Conservation (phyloP, 2,888 invertebrate species). For the Drosophila mulleri region DNA sequence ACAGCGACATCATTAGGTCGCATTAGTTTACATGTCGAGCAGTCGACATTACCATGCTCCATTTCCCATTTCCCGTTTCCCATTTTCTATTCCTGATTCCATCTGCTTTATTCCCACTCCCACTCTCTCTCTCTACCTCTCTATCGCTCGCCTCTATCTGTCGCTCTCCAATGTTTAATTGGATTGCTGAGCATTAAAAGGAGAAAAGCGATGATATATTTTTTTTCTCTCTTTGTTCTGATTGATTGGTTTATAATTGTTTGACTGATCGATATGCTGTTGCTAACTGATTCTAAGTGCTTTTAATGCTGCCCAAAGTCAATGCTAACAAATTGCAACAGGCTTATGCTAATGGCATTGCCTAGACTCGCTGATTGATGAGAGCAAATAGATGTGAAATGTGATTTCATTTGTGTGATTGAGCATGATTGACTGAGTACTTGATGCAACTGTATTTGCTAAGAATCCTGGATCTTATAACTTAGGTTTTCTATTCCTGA, state of each 20-base stretch:
- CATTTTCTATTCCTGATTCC: neutral
- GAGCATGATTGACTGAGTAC: neutral
- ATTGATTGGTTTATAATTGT: slow-evolving; percentile 49
- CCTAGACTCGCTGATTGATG: slow-evolving; percentile 6
- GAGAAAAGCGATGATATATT: slow-evolving; percentile 3
- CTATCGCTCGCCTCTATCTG: neutral
- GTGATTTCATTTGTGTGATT: neutral
- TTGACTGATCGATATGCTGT: slow-evolving; percentile 36
- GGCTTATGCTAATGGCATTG: slow-evolving; percentile 7
- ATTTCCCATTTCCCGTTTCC: neutral
- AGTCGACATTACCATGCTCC: slow-evolving; percentile 15
- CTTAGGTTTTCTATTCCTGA: too few relatives aligned
- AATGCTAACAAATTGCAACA: slow-evolving; percentile 6
- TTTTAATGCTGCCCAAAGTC: neutral
- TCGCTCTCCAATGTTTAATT: slow-evolving; percentile 37
- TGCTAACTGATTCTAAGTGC: slow-evolving; percentile 22
- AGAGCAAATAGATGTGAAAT: neutral
- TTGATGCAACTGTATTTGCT: too few relatives aligned
- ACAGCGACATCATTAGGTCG: slow-evolving; percentile 55
- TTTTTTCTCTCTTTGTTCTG: slow-evolving; percentile 10
- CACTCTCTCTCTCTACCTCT: neutral
- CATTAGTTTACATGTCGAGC: slow-evolving; percentile 69
- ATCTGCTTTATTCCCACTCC: neutral
- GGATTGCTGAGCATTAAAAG: slow-evolving; percentile 28
- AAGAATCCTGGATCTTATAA: too few relatives aligned